These are phyloP conservation scores for Limosa lapponica DNA, from an alignment of 2,797 vertebrate genomes.

Conservation along the genomic window DNA sequence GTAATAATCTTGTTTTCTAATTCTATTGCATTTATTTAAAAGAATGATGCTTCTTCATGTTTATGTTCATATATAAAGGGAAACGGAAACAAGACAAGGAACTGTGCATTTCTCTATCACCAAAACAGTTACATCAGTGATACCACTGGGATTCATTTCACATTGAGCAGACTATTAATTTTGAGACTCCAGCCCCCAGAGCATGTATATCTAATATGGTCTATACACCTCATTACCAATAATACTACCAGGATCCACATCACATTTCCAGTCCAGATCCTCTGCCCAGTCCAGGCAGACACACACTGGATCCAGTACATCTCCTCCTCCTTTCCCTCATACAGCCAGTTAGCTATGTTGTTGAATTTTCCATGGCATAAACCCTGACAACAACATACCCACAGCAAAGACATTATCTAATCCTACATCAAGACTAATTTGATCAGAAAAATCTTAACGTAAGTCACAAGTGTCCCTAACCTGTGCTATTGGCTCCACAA, in stretches of 20 bases:
- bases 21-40: neutral
- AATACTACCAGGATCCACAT: neutral
- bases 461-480: neutral
- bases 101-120: neutral
- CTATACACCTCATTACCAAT: neutral
- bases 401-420: neutral
- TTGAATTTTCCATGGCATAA: neutral
- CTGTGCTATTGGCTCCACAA: neutral
- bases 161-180: neutral
- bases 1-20: neutral
- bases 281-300: neutral
- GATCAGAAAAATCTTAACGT: neutral
- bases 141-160: neutral
- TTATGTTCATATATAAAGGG: neutral
- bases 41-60: neutral
- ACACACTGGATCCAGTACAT: neutral
- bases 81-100: neutral
- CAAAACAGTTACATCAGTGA: neutral
- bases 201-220: fast-evolving
- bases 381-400: no score
- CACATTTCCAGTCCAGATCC: neutral
- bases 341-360: neutral
- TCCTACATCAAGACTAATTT: neutral
- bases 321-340: neutral
- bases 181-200: neutral